Evolutionary conservation across 2,888 invertebrate genomes (phyloP).

Genomic region (Marronus borbonicus): DNA sequence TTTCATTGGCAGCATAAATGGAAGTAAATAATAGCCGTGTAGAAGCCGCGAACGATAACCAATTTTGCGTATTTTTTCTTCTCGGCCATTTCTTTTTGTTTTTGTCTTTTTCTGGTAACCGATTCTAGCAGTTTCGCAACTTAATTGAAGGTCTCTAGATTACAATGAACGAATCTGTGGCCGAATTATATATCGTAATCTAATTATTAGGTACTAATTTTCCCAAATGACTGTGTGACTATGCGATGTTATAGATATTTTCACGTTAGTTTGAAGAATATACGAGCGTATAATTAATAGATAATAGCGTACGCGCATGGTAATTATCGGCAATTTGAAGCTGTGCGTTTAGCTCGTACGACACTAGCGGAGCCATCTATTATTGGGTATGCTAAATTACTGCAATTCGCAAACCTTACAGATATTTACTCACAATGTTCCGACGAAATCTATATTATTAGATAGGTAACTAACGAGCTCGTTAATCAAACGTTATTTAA

Average conservation of each 20-base stretch:
- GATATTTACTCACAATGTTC: background rate
- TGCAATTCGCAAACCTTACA: background rate
- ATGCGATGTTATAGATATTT: background rate
- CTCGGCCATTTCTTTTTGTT: conserved; percentile 3
- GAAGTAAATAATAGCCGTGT: conserved; percentile 38
- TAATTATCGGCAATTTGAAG: background rate
- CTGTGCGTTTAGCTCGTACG: background rate
- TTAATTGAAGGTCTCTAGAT: conserved; percentile 21
- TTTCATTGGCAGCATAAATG: conserved; percentile 42
- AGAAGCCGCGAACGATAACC: conserved; percentile 31
- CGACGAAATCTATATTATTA: background rate
- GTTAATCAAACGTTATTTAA: no score
- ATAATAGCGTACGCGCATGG: background rate
- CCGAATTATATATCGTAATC: conserved; percentile 23
- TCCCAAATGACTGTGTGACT: background rate
- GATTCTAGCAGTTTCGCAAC: background rate
- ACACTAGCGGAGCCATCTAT: conserved; percentile 21
- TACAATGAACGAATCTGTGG: background rate
- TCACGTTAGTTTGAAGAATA: background rate
- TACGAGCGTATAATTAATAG: conserved; percentile 5
- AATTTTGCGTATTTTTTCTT: conserved; percentile 24
- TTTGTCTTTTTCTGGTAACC: no score
- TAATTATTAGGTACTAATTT: conserved; percentile 29
- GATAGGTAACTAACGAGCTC: no score
- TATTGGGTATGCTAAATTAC: conserved; percentile 17